Percentiles rank a stretch among this genome's conserved stretches.
These are phyloP conservation scores for Syngnathus typhle DNA, from an alignment of 2,113 vertebrate genomes.

Conservation along the genomic window DNA sequence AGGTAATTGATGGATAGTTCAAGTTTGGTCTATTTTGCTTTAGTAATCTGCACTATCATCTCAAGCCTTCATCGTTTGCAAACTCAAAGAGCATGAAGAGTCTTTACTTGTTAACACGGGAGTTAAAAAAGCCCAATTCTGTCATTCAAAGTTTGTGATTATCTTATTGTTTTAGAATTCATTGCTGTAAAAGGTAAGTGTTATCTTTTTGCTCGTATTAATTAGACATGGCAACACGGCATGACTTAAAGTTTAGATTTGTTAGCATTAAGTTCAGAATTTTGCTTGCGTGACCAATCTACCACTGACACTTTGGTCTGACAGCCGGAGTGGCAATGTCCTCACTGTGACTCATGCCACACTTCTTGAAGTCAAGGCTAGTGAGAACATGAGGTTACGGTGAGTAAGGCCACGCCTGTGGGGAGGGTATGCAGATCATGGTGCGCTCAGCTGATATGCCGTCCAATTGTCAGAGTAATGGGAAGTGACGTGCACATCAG, in stretches of 20 bases:
- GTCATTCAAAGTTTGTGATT: neutral
- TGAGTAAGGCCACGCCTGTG: constrained; percentile 20
- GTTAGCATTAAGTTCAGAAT: constrained; percentile 35
- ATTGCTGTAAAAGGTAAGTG: neutral
- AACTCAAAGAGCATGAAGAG: neutral
- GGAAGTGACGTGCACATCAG: constrained; percentile 69
- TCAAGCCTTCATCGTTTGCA: constrained; percentile 1
- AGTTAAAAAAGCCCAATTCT: neutral
- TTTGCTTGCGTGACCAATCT: constrained; percentile 18
- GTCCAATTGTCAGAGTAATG: constrained; percentile 54
- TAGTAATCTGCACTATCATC: constrained; percentile 5
- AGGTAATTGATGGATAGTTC: constrained; percentile 27
- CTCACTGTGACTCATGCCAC: constrained; percentile 37
- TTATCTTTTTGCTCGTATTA: constrained; percentile 6
- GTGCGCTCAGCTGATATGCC: constrained; percentile 55
- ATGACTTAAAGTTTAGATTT: constrained; percentile 12
- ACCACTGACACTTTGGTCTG: constrained; percentile 12
- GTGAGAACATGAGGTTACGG: constrained; percentile 30
- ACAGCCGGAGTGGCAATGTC: constrained; percentile 1
- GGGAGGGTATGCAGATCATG: constrained; percentile 43
- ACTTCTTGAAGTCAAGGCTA: constrained; percentile 30
- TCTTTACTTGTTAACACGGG: neutral
- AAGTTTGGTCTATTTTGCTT: neutral
- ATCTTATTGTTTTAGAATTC: neutral
- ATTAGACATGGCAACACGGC: constrained; percentile 15